Conservation (phyloP, 2,888 invertebrate genomes). For the Drosophila lutescens region DNA sequence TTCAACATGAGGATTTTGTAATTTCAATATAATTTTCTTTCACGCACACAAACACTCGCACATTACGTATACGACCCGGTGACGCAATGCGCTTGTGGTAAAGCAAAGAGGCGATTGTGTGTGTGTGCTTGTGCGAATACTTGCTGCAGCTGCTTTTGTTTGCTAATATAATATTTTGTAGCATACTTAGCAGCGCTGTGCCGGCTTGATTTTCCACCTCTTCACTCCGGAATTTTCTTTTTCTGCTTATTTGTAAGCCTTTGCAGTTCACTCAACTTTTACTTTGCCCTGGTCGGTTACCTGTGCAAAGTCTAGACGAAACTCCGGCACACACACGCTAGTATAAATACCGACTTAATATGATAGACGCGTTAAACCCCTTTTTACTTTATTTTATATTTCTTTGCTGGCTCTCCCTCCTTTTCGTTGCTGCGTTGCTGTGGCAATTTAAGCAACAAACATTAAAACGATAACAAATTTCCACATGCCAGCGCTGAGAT, state of each 20-base stretch:
- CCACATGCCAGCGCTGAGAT: slow-evolving; percentile 58
- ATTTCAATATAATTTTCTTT: slow-evolving; percentile 72
- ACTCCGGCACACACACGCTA: slow-evolving; percentile 20
- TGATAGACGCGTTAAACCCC: slow-evolving; percentile 63
- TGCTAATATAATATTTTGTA: slow-evolving; percentile 74
- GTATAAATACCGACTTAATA: slow-evolving; percentile 54
- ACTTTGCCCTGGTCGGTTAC: slow-evolving; percentile 54
- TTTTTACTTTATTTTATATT: slow-evolving; percentile 52
- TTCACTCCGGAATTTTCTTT: slow-evolving; percentile 7
- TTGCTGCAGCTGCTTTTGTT: slow-evolving; percentile 70
- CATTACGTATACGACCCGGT: slow-evolving; percentile 56
- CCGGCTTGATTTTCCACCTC: slow-evolving; percentile 25
- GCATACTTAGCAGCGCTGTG: slow-evolving; percentile 46
- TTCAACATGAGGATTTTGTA: slow-evolving; percentile 59
- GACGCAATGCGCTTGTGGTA: slow-evolving; percentile 67
- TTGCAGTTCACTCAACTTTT: slow-evolving; percentile 70
- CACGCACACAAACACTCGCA: slow-evolving; percentile 34
- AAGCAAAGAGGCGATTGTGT: slow-evolving; percentile 3
- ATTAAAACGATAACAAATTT: slow-evolving; percentile 75
- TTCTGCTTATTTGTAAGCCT: slow-evolving; percentile 47
- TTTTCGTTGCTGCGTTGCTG: slow-evolving; percentile 43
- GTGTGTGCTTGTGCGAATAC: slow-evolving; percentile 22
- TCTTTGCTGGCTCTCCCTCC: slow-evolving; percentile 4
- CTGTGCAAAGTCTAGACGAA: slow-evolving; percentile 68
- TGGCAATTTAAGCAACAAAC: slow-evolving; percentile 68